These are phyloP conservation scores for Bucorvus abyssinicus DNA, from an alignment of 2,797 vertebrate species.

Conservation along the genomic window DNA sequence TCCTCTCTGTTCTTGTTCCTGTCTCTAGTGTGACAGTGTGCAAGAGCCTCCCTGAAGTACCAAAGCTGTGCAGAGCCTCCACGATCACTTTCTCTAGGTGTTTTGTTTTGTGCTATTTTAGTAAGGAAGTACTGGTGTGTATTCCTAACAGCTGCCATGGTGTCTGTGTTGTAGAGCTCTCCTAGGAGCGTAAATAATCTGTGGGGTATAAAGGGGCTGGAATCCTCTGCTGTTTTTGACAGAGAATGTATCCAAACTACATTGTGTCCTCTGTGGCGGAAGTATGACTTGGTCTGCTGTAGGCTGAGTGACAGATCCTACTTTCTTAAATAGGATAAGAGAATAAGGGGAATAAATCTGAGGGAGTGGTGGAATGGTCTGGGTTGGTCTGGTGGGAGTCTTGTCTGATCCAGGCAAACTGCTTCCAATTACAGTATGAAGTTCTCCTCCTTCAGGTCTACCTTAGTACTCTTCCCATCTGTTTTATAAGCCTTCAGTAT, in stretches of 20 bases:
- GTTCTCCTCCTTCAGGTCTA: neutral
- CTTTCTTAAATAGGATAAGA: neutral
- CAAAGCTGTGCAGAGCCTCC: neutral
- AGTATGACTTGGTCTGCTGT: neutral
- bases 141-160: neutral
- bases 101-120: neutral
- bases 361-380: neutral
- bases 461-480: neutral
- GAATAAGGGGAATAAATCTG: neutral
- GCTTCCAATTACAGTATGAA: neutral
- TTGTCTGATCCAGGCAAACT: neutral
- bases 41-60: neutral
- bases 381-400: neutral
- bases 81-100: neutral
- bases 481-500: neutral
- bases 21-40: neutral
- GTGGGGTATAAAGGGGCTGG: neutral
- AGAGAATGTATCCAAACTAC: fast-evolving
- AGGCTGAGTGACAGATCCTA: neutral
- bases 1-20: neutral
- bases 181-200: neutral
- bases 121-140: neutral
- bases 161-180: neutral
- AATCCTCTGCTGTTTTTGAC: neutral
- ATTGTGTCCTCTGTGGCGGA: neutral